These are phyloP conservation scores for Siniperca chuatsi DNA, from an alignment of 2,113 vertebrate genomes.

Conservation along the genomic window DNA sequence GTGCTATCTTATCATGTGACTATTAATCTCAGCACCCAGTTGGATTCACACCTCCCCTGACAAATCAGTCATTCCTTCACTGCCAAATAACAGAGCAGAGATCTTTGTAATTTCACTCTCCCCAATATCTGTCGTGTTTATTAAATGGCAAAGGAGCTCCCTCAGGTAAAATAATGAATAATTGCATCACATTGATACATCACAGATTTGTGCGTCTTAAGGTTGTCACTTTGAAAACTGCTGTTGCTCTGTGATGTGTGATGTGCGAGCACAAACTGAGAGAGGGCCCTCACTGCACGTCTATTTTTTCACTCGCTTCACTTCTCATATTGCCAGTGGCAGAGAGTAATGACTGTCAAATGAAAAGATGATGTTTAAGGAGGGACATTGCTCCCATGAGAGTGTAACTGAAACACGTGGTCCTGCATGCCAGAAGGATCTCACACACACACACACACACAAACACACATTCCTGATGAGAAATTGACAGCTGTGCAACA, in stretches of 20 bases:
- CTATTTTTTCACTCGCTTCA: not conserved
- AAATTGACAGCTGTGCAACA: slow-evolving; percentile 8
- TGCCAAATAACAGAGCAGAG: slow-evolving; percentile 42
- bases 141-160: slow-evolving; percentile 46
- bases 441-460: not conserved
- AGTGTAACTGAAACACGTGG: slow-evolving; percentile 14
- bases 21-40: slow-evolving; percentile 50
- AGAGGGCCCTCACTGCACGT: not conserved
- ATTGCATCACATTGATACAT: slow-evolving; percentile 31
- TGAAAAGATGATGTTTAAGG: slow-evolving; percentile 37
- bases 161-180: slow-evolving; percentile 60
- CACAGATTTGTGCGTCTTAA: slow-evolving; percentile 48
- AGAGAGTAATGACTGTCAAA: slow-evolving; percentile 59
- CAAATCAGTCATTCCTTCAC: slow-evolving; percentile 52
- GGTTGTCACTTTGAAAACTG: slow-evolving; percentile 40
- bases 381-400: slow-evolving; percentile 20
- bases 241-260: slow-evolving; percentile 42
- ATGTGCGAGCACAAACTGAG: not conserved
- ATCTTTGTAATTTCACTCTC: slow-evolving; percentile 51
- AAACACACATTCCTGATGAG: slow-evolving; percentile 14
- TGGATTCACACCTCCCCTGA: slow-evolving; percentile 43
- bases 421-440: not conserved
- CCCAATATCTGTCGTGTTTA: slow-evolving; percentile 45
- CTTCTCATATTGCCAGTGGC: slow-evolving; percentile 27
- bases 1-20: slow-evolving; percentile 9